Evolutionary conservation across 2,888 invertebrate species (phyloP).

Genomic region (Macaria liturata): DNA sequence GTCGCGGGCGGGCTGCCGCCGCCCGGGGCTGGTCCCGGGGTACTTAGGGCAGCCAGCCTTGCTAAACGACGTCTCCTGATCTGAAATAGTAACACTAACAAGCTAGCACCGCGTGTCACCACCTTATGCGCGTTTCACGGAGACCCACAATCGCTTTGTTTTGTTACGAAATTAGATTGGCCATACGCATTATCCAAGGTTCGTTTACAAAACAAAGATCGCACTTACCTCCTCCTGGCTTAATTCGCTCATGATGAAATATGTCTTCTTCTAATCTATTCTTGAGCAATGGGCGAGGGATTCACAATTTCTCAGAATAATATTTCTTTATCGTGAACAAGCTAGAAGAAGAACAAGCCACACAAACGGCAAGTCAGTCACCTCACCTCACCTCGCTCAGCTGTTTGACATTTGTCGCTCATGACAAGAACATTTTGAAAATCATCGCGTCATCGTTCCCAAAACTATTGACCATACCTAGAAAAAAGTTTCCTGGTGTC

Average conservation of each 20-base stretch:
- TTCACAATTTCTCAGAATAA: conserved; percentile 59
- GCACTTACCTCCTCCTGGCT: conserved; percentile 93
- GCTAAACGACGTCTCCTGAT: conserved; percentile 90
- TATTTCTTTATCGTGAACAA: conserved; percentile 58
- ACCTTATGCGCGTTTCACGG: conserved; percentile 52
- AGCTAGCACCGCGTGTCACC: conserved; percentile 57
- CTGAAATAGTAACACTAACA: conserved; percentile 72
- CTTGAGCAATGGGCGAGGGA: conserved; percentile 45
- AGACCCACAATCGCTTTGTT: conserved; percentile 76
- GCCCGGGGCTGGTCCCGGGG: conserved; percentile 72
- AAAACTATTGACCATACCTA: not conserved
- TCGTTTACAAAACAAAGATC: conserved; percentile 68
- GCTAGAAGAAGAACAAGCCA: conserved; percentile 69
- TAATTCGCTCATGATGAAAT: conserved; percentile 89
- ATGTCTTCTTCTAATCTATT: conserved; percentile 43
- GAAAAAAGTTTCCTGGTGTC: too few relatives aligned
- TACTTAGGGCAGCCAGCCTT: conserved; percentile 86
- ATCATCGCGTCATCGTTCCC: conserved; percentile 78
- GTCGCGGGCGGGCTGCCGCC: conserved; percentile 77
- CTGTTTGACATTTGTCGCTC: conserved; percentile 76
- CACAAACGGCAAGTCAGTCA: conserved; percentile 80
- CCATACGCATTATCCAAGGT: conserved; percentile 74
- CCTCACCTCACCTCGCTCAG: conserved; percentile 81
- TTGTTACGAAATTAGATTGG: conserved; percentile 82
- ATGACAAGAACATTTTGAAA: conserved; percentile 81